These are phyloP conservation scores for Stegana nigrithorax DNA, from an alignment of 2,888 invertebrate species.

Conservation along the genomic window DNA sequence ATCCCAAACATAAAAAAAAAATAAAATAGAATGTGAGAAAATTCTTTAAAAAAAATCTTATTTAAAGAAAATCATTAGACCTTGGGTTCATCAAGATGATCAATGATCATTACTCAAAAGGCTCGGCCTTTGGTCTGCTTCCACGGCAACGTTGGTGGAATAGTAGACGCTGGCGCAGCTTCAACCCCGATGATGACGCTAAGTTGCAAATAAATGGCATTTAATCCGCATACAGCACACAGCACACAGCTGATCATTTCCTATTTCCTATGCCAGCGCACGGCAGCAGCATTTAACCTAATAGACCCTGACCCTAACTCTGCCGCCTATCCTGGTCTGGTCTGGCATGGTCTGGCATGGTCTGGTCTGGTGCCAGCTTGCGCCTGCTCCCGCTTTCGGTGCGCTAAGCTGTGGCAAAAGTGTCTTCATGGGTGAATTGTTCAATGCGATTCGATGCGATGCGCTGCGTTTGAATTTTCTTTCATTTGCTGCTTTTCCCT, in stretches of 20 bases:
- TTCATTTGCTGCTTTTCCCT: conserved; percentile 41
- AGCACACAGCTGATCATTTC: conserved; percentile 46
- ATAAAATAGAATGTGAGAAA: conserved; percentile 38
- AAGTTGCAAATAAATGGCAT: conserved; percentile 17
- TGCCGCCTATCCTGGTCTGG: conserved; percentile 24
- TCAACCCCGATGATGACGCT: conserved; percentile 6
- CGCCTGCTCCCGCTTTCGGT: not conserved
- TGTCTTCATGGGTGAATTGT: conserved; percentile 52
- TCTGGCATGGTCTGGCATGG: conserved; percentile 14
- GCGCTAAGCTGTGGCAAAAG: conserved; percentile 60
- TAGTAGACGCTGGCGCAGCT: not conserved
- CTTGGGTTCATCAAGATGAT: not conserved
- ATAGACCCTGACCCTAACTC: conserved; percentile 63
- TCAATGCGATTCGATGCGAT: too few species aligned
- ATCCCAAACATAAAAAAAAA: not conserved
- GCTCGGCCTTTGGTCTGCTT: not conserved
- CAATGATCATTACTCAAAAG: conserved; percentile 11
- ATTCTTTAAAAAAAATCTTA: conserved; percentile 17
- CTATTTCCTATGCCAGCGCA: conserved; percentile 35
- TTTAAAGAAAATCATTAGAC: not conserved
- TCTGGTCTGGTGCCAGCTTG: not conserved
- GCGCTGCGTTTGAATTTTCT: conserved; percentile 17
- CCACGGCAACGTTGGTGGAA: not conserved
- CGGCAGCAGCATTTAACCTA: conserved; percentile 65
- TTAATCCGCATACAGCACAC: conserved; percentile 18